These are phyloP conservation scores for Saguinus midas DNA, from an alignment of 2,113 vertebrate genomes.

Conservation along the genomic window DNA sequence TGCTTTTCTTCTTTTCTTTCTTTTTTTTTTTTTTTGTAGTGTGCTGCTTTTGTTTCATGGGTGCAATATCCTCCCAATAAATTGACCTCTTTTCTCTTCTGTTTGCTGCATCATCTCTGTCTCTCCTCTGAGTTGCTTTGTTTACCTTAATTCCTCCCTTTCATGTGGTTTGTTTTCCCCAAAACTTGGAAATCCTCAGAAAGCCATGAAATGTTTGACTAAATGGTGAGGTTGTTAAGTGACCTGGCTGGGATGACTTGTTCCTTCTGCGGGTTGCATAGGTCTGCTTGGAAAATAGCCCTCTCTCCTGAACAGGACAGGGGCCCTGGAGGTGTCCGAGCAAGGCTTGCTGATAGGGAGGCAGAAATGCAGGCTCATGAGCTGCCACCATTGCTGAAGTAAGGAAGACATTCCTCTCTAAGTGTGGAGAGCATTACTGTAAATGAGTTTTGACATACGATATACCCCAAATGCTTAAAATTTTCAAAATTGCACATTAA, in stretches of 20 bases:
- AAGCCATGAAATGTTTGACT: not conserved
- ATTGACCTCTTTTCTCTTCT: not conserved
- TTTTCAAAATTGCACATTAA: not conserved
- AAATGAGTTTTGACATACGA: not conserved
- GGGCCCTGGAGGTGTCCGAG: not conserved
- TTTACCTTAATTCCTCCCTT: not conserved
- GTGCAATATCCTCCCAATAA: not conserved
- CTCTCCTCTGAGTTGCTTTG: not conserved
- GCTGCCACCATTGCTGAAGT: too few species aligned
- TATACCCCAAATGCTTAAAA: not conserved
- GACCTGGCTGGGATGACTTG: not conserved
- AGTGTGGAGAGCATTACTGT: not conserved
- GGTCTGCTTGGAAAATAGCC: not conserved
- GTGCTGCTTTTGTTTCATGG: not conserved
- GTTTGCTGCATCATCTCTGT: not conserved
- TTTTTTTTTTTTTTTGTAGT: fast-evolving
- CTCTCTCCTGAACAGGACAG: not conserved
- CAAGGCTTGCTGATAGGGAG: not conserved
- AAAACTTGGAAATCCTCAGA: not conserved
- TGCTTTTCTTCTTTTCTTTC: not conserved
- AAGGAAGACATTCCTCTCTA: not conserved
- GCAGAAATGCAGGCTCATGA: not conserved
- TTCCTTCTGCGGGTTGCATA: not conserved
- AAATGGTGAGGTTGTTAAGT: not conserved
- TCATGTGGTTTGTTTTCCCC: not conserved